These are phyloP conservation scores for Telmatochromis brachygnathus DNA, from an alignment of 2,113 vertebrate species.

Conservation along the genomic window DNA sequence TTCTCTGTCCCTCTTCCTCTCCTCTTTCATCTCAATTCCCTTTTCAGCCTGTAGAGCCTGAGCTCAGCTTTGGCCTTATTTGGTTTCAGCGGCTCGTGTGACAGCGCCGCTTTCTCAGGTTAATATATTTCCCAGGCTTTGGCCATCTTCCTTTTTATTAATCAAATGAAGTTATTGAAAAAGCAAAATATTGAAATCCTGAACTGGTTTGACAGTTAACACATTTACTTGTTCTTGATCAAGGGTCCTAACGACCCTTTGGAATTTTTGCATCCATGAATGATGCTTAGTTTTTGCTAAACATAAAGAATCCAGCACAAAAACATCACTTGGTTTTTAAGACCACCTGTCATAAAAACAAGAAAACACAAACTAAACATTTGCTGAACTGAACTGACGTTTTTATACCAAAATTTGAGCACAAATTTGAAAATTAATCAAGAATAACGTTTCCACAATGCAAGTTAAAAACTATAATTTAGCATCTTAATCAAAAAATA, in stretches of 20 bases:
- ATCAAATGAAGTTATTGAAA: not conserved
- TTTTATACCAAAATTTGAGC: not conserved
- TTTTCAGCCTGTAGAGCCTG: slow-evolving; percentile 7
- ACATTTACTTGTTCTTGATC: not conserved
- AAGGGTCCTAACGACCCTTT: not conserved
- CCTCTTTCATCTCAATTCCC: slow-evolving; percentile 14
- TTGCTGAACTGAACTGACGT: not conserved
- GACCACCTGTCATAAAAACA: not conserved
- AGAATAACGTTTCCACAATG: not conserved
- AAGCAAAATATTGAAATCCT: not conserved
- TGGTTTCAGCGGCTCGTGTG: slow-evolving; percentile 24
- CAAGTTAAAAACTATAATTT: not conserved
- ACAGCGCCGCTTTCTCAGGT: not conserved
- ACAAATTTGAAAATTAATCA: not conserved
- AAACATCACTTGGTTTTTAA: not conserved
- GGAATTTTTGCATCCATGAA: not conserved
- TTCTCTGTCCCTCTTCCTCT: not conserved
- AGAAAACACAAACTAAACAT: not conserved
- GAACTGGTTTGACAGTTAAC: not conserved
- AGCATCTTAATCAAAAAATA: not conserved
- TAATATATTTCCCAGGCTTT: slow-evolving; percentile 23
- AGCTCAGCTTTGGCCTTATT: slow-evolving; percentile 35
- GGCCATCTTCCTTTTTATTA: slow-evolving; percentile 10
- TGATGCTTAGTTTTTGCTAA: not conserved
- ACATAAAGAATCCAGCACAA: not conserved